Evolutionary conservation across 2,113 vertebrate genomes (phyloP).

Genomic region (Muscicapa adusta): DNA sequence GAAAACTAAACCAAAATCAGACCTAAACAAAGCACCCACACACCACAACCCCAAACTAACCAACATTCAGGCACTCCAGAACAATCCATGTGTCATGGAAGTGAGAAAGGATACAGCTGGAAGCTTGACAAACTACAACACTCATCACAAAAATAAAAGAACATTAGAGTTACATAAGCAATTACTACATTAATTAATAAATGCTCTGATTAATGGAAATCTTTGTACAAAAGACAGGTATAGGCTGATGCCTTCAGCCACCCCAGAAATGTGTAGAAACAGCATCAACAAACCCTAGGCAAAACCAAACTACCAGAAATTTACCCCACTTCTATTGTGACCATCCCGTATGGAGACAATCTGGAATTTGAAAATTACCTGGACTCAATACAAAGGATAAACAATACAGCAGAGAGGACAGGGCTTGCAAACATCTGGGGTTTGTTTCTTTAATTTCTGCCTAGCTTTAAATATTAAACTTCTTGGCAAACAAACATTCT

Average conservation of each 20-base stretch:
- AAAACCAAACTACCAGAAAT: background rate
- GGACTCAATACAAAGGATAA: background rate
- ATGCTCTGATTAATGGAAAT: background rate
- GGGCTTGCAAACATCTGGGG: background rate
- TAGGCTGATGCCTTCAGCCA: background rate
- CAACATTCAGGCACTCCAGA: background rate
- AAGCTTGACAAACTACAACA: background rate
- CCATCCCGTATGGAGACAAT: background rate
- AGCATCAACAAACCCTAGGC: background rate
- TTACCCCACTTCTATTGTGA: background rate
- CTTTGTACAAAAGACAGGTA: background rate
- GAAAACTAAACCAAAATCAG: background rate
- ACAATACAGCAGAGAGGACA: background rate
- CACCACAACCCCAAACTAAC: background rate
- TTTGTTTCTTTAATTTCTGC: background rate
- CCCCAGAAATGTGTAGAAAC: background rate
- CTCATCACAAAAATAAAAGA: no score
- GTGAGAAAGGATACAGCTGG: background rate
- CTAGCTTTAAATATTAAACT: background rate
- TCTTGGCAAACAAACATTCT: background rate
- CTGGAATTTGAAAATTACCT: background rate
- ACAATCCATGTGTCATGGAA: accelerated
- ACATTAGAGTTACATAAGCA: background rate
- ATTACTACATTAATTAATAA: background rate
- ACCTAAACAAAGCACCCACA: background rate